Evolutionary conservation across 2,888 invertebrate species (phyloP).

Genomic region (Lumbricus terrestris): DNA sequence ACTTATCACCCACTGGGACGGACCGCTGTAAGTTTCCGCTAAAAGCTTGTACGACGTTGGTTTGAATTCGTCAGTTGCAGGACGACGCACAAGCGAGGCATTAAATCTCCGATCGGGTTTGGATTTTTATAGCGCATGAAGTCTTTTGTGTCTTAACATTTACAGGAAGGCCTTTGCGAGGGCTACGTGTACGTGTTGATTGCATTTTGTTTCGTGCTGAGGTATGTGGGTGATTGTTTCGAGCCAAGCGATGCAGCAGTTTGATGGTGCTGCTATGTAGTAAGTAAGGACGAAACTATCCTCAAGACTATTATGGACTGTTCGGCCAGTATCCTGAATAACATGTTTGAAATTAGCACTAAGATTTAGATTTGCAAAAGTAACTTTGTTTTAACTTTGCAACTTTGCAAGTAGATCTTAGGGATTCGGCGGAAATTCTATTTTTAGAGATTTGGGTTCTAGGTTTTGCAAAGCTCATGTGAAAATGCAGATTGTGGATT

Average conservation of each 20-base stretch:
- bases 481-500: no score
- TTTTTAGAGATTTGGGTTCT: no score
- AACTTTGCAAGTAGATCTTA: no score
- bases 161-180: background rate
- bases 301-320: background rate
- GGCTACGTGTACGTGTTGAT: background rate
- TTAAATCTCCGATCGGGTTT: background rate
- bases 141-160: background rate
- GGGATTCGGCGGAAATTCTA: no score
- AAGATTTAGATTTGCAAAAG: background rate
- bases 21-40: conserved; percentile 27
- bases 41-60: background rate
- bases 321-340: no score
- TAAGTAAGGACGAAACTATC: background rate
- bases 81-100: conserved; percentile 9
- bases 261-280: background rate
- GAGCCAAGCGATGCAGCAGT: background rate
- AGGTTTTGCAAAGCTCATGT: no score
- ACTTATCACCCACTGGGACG: conserved; percentile 26
- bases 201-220: background rate
- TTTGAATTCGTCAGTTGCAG: background rate
- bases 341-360: background rate
- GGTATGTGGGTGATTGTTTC: background rate
- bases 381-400: no score
- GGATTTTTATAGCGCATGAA: background rate